These are phyloP conservation scores for Dicrurus megarhynchus DNA, from an alignment of 2,113 vertebrate species.

Conservation along the genomic window DNA sequence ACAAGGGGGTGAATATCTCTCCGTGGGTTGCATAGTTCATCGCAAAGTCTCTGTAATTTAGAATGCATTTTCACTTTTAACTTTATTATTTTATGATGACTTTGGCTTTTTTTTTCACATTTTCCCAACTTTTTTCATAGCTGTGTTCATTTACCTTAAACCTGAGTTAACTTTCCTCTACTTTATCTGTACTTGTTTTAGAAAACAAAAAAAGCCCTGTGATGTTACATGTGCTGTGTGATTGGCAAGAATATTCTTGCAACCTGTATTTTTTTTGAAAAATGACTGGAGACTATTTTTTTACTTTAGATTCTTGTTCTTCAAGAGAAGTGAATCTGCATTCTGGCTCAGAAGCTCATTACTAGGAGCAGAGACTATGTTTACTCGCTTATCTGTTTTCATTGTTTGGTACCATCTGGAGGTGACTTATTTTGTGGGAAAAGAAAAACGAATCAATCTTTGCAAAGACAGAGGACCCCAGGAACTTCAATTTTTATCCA, in stretches of 20 bases:
- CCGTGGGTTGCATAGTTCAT: neutral
- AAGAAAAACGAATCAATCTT: neutral
- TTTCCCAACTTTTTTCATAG: neutral
- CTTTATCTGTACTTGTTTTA: neutral
- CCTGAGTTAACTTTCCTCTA: neutral
- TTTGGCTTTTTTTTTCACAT: neutral
- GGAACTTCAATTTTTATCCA: neutral
- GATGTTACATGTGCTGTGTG: neutral
- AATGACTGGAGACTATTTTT: neutral
- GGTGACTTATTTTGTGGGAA: neutral
- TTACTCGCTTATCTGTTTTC: neutral
- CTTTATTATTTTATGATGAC: neutral
- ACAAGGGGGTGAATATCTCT: neutral
- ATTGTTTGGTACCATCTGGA: conserved; percentile 4
- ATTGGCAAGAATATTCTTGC: neutral
- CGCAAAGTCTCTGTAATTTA: neutral
- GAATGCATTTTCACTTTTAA: neutral
- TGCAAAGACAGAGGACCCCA: neutral
- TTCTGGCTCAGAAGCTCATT: neutral
- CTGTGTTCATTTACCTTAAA: neutral
- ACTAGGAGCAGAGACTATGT: neutral
- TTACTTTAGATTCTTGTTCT: neutral
- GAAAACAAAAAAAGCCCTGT: neutral
- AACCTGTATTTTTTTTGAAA: neutral
- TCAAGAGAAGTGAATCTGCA: neutral